phyloP scores from a whole-genome alignment of 2,797 vertebrate genomes.

The Cirrhinus mrigala region DNA sequence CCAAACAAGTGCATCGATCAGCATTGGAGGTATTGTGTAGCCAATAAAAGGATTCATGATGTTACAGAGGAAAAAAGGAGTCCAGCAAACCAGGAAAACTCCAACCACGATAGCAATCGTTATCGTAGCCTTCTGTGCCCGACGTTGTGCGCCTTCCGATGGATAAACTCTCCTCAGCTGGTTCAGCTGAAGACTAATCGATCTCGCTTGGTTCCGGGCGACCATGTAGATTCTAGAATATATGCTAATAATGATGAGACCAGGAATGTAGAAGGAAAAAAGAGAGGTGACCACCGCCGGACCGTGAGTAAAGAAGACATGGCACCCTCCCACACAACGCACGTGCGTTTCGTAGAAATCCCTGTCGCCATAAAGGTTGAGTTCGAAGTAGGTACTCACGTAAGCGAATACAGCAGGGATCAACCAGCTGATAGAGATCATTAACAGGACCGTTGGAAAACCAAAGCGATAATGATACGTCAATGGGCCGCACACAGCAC shows the following conservation, averaged over 20 bases:
- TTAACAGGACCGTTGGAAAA: constrained; percentile 43
- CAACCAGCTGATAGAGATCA: constrained; percentile 56
- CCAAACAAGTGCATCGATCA: constrained; percentile 57
- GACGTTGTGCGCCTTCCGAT: background rate
- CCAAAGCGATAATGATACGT: constrained; percentile 45
- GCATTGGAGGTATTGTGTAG: constrained; percentile 28
- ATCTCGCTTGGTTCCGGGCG: constrained; percentile 53
- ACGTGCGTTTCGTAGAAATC: constrained; percentile 33
- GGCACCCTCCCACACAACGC: constrained; percentile 56
- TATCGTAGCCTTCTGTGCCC: constrained; percentile 54
- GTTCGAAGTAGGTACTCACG: constrained; percentile 34
- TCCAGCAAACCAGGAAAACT: constrained; percentile 61
- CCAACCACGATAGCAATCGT: constrained; percentile 58
- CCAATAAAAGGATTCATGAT: constrained; percentile 54
- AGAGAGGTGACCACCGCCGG: constrained; percentile 42
- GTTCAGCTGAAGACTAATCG: constrained; percentile 43
- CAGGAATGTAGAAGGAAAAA: constrained; percentile 59
- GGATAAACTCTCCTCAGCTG: constrained; percentile 44
- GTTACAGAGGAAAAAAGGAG: constrained; percentile 57
- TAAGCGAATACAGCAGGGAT: constrained; percentile 38
- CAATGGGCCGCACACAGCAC: constrained; percentile 64
- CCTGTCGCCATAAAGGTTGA: constrained; percentile 52
- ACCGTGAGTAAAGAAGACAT: constrained; percentile 51
- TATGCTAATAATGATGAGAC: constrained; percentile 57
- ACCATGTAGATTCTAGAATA: constrained; percentile 59